A percentile compares a stretch with the other conserved stretches of the same genome.
Evolutionary conservation across 2,888 invertebrate species (phyloP).

Genomic region (Muschampia plurimacula): DNA sequence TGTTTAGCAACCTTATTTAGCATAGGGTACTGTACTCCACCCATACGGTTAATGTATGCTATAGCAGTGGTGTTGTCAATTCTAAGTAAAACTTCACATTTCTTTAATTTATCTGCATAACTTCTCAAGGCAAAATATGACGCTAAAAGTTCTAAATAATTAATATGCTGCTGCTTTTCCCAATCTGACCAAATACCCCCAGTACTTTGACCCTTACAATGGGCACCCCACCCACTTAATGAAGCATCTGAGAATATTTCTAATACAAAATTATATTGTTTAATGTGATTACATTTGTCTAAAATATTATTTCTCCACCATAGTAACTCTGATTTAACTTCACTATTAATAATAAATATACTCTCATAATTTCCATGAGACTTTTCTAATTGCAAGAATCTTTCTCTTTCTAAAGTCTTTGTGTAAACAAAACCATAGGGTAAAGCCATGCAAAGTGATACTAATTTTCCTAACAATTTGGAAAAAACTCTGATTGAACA

Average conservation of each 20-base stretch:
- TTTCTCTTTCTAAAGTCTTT: background rate
- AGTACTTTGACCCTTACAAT: background rate
- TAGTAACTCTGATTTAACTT: background rate
- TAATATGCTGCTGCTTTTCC: background rate
- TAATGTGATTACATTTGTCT: background rate
- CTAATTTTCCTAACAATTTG: background rate
- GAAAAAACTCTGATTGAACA: background rate
- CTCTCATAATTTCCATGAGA: background rate
- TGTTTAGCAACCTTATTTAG: background rate
- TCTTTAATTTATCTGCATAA: background rate
- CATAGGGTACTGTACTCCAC: background rate
- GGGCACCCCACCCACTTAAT: background rate
- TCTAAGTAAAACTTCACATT: background rate
- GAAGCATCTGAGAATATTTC: background rate
- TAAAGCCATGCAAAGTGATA: slow-evolving; percentile 1
- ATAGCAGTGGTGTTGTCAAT: slow-evolving; percentile 10
- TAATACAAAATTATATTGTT: background rate
- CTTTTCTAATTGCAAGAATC: background rate
- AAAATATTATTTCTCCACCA: background rate
- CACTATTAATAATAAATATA: background rate
- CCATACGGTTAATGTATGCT: slow-evolving; percentile 1
- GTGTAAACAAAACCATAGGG: slow-evolving; percentile 1
- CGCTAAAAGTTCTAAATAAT: background rate
- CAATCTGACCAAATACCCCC: background rate
- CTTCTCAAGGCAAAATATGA: background rate